Conservation (phyloP, 2,113 vertebrate genomes). For the Crotophaga sulcirostris region DNA sequence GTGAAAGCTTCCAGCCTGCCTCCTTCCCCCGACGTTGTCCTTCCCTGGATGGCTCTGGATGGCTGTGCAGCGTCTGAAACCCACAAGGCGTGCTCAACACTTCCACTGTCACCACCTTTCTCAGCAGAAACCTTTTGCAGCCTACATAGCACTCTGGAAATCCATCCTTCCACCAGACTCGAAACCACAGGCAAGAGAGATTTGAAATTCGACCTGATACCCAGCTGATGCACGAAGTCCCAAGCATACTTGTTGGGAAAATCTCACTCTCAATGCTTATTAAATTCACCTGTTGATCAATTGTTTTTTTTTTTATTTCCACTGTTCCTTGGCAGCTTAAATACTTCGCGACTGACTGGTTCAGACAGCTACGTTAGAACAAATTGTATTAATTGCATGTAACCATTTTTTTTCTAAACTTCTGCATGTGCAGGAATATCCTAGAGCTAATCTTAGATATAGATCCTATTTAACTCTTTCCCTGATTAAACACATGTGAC, state of each 20-base stretch:
- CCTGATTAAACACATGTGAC: conserved; percentile 28
- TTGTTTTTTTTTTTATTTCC: conserved; percentile 21
- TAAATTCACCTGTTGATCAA: conserved; percentile 37
- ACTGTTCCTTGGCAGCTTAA: conserved; percentile 38
- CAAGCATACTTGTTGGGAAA: background rate
- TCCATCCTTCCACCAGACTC: background rate
- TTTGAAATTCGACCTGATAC: background rate
- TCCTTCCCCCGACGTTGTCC: background rate
- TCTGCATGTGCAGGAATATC: background rate
- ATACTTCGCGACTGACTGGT: conserved; percentile 33
- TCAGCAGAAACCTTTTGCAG: background rate
- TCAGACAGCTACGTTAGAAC: conserved; percentile 50
- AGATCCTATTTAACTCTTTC: conserved; percentile 10
- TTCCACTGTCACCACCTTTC: background rate
- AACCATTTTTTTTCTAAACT: conserved; percentile 22
- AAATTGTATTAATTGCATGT: conserved; percentile 44
- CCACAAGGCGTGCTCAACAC: accelerated
- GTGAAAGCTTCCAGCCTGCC: background rate
- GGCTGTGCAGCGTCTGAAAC: background rate
- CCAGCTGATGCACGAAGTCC: background rate
- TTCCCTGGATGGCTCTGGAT: background rate
- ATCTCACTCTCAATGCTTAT: background rate
- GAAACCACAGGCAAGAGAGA: background rate
- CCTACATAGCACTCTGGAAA: background rate
- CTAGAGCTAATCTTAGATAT: background rate